Percentiles rank a stretch among this genome's conserved stretches.
Conservation (phyloP, 1,140 invertebrate genomes). For the Scaptomyza montana region DNA sequence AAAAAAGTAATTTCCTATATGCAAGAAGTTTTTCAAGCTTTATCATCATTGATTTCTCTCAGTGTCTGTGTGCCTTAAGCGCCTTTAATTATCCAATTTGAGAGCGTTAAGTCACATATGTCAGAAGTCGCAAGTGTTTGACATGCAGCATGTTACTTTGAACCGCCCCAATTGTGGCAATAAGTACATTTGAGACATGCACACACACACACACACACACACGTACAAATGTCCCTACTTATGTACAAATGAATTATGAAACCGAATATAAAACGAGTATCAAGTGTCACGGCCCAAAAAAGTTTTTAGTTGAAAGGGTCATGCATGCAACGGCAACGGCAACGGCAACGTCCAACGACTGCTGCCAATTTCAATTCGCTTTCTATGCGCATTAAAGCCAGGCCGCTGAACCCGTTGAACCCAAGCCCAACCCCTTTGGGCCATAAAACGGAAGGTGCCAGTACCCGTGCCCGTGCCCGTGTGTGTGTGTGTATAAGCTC, state of each 20-base stretch:
- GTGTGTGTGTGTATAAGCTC: constrained; percentile 5
- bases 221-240: not conserved
- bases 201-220: constrained; percentile 10
- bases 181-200: constrained; percentile 21
- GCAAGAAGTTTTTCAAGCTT: too few species aligned
- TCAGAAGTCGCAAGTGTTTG: constrained; percentile 66
- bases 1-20: too few species aligned
- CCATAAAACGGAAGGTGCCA: constrained; percentile 27
- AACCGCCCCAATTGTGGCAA: constrained; percentile 67
- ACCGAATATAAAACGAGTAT: constrained; percentile 45
- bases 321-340: constrained; percentile 17
- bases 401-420: constrained; percentile 37
- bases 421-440: not conserved
- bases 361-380: constrained; percentile 57
- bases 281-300: constrained; percentile 64
- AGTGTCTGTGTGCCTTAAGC: constrained; percentile 22
- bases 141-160: constrained; percentile 70
- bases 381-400: constrained; percentile 43
- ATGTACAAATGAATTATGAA: constrained; percentile 25
- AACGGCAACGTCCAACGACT: not conserved
- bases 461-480: too few species aligned
- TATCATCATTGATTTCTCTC: constrained; percentile 4
- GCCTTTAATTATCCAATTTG: constrained; percentile 71
- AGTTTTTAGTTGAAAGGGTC: constrained; percentile 56
- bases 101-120: constrained; percentile 42